These are phyloP conservation scores for Ellobium chinense DNA, from an alignment of 2,888 invertebrate genomes.

Conservation along the genomic window DNA sequence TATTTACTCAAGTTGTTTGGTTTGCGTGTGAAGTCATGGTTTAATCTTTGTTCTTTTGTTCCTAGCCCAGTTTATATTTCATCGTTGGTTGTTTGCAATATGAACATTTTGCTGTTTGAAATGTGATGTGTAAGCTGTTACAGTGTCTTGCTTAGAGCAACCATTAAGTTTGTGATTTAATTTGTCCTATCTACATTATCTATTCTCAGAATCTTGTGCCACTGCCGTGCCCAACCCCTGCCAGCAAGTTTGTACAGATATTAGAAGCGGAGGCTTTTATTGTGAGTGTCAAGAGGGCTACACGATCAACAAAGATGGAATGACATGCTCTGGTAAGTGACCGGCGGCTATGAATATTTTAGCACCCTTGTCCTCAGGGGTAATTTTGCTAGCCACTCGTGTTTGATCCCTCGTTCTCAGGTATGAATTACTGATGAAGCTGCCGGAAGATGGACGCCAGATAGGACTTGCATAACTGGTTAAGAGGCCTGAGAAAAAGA, in stretches of 20 bases:
- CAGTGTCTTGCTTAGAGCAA: too few relatives aligned
- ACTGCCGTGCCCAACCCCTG: conserved; percentile 56
- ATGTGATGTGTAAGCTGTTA: too few relatives aligned
- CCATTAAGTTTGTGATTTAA: neutral
- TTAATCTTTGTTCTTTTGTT: neutral
- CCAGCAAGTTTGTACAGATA: conserved; percentile 63
- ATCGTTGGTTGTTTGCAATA: neutral
- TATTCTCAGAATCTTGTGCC: conserved; percentile 41
- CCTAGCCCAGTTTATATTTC: neutral
- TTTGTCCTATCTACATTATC: neutral
- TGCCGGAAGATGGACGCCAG: neutral
- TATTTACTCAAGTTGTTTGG: too few relatives aligned
- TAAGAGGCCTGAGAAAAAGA: too few relatives aligned
- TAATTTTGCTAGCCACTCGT: neutral
- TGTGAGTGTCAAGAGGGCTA: conserved; percentile 66
- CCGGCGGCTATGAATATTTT: neutral
- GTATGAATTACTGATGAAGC: neutral
- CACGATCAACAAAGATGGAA: conserved; percentile 63
- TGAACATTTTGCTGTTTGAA: neutral
- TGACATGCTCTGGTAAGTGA: conserved; percentile 64
- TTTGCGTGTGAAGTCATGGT: too few relatives aligned
- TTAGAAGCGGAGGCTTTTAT: conserved; percentile 64
- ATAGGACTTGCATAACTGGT: neutral
- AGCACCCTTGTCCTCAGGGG: neutral
- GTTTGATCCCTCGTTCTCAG: neutral